Evolutionary conservation across 2,113 vertebrate species (phyloP).

Genomic region (Chloropsis hardwickii): DNA sequence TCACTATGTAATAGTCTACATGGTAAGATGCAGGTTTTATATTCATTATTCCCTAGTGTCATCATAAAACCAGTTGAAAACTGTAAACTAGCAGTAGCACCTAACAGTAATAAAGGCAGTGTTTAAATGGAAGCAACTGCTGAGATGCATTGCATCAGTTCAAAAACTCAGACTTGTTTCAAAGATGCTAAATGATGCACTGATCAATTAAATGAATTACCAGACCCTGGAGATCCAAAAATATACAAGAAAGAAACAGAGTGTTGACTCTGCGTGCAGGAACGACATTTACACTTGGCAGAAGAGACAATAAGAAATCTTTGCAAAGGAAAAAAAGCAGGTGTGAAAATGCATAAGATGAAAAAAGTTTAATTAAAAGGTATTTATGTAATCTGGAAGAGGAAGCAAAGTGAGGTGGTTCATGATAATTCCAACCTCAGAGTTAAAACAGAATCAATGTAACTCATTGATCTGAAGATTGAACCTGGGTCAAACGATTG

Average conservation of each 20-base stretch:
- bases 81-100: neutral
- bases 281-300: neutral
- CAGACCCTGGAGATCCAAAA: neutral
- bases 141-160: neutral
- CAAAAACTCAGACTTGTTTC: neutral
- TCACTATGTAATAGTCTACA: neutral
- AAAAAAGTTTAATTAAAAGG: neutral
- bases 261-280: neutral
- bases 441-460: neutral
- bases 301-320: neutral
- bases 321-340: neutral
- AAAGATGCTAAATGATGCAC: neutral
- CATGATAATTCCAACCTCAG: neutral
- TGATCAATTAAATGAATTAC: neutral
- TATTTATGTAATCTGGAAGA: neutral
- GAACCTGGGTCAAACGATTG: neutral
- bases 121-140: neutral
- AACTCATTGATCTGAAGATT: neutral
- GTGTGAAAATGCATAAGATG: accelerated
- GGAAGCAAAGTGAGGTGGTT: neutral
- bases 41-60: neutral
- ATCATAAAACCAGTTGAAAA: neutral
- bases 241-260: neutral
- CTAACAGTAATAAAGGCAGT: neutral
- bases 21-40: neutral